Conservation (phyloP, 2,113 vertebrate genomes). For the Nothocercus julius region DNA sequence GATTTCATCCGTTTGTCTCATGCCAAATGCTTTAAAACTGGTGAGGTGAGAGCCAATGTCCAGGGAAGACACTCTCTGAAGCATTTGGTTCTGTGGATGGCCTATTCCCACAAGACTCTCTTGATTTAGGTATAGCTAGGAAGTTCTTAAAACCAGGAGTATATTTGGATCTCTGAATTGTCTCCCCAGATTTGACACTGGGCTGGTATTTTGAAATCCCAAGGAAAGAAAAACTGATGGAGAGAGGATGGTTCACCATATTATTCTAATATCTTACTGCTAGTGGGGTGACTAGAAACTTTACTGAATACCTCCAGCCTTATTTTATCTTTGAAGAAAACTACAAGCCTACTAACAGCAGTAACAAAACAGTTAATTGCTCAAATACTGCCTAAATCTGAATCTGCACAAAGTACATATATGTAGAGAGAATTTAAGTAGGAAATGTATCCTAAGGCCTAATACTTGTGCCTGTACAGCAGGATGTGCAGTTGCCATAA, state of each 20-base stretch:
- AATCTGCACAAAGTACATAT: constrained; percentile 48
- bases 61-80: neutral
- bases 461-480: constrained; percentile 57
- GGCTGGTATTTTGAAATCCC: neutral
- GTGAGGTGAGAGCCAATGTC: neutral
- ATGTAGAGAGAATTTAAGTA: constrained; percentile 38
- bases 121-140: neutral
- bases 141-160: neutral
- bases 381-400: constrained; percentile 71
- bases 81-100: neutral
- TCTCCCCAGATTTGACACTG: neutral
- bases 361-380: constrained; percentile 66
- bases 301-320: constrained; percentile 23
- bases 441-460: constrained; percentile 61
- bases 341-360: constrained; percentile 25
- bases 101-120: neutral
- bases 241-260: neutral
- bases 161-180: constrained; percentile 19
- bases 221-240: constrained; percentile 44
- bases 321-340: constrained; percentile 59
- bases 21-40: neutral
- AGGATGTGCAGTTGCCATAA: constrained; percentile 76
- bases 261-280: neutral
- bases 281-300: constrained; percentile 16
- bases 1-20: neutral